Conservation (phyloP, 2,888 invertebrate species). For the Periphyllus acericola region DNA sequence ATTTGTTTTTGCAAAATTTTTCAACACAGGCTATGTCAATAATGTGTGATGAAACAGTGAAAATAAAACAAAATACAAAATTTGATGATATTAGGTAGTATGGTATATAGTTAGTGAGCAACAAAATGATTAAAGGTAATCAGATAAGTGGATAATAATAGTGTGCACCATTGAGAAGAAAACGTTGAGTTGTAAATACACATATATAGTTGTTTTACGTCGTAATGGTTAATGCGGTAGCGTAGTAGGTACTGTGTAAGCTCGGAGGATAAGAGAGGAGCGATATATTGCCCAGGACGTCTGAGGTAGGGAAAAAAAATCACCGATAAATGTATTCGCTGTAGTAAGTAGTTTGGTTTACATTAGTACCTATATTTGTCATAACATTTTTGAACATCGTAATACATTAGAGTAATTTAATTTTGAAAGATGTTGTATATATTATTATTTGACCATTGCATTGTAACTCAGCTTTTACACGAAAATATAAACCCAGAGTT, state of each 20-base stretch:
- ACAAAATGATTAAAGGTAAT: not conserved
- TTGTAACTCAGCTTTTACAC: not conserved
- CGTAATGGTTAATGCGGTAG: not conserved
- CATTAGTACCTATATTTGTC: not conserved
- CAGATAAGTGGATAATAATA: not conserved
- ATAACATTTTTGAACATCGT: not conserved
- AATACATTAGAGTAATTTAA: not conserved
- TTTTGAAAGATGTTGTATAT: not conserved
- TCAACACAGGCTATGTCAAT: too few species aligned
- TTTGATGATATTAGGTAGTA: not conserved
- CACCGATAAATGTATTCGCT: not conserved
- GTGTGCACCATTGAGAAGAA: not conserved
- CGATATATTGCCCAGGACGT: not conserved
- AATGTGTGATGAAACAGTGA: too few species aligned
- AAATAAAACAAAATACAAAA: not conserved
- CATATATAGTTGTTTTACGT: not conserved
- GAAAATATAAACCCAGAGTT: not conserved
- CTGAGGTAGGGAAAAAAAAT: not conserved
- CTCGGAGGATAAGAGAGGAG: not conserved
- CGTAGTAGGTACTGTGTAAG: not conserved
- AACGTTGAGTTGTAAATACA: not conserved
- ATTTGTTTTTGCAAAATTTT: too few species aligned
- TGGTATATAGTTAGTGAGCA: not conserved
- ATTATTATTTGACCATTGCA: not conserved
- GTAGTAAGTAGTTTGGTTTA: not conserved